Conservation (phyloP, 2,888 invertebrate species). For the Acanthosepion esculentum region DNA sequence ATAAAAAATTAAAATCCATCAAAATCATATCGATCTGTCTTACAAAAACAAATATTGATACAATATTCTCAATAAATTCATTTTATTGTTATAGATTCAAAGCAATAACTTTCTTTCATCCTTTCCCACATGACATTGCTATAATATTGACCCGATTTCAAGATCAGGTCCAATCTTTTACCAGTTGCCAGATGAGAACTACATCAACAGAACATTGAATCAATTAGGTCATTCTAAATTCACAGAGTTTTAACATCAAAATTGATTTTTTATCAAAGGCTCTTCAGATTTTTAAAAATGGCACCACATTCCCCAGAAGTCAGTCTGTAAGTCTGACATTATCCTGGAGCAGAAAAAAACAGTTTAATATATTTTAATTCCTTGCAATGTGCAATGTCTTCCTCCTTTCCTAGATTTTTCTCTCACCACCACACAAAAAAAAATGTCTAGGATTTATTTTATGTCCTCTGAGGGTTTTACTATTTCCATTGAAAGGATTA, state of each 20-base stretch:
- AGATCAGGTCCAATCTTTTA: background rate
- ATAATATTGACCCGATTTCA: background rate
- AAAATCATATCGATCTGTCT: no score
- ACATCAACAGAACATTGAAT: background rate
- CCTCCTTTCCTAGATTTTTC: background rate
- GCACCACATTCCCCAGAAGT: background rate
- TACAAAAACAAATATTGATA: no score
- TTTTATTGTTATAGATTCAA: no score
- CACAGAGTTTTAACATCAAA: background rate
- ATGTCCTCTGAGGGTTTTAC: constrained; percentile 21
- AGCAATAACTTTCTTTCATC: no score
- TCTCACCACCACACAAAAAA: background rate
- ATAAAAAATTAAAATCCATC: no score
- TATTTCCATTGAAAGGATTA: constrained; percentile 21
- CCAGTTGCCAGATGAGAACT: background rate
- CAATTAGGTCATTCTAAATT: constrained; percentile 22
- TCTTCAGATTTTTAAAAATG: background rate
- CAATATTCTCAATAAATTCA: no score
- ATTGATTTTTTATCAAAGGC: background rate
- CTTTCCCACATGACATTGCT: no score
- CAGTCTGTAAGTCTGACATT: background rate
- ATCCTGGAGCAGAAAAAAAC: background rate
- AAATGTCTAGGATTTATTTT: background rate
- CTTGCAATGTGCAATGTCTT: background rate
- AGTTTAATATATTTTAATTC: background rate